These are phyloP conservation scores for Osmerus eperlanus DNA, from an alignment of 2,113 vertebrate genomes.

Conservation along the genomic window DNA sequence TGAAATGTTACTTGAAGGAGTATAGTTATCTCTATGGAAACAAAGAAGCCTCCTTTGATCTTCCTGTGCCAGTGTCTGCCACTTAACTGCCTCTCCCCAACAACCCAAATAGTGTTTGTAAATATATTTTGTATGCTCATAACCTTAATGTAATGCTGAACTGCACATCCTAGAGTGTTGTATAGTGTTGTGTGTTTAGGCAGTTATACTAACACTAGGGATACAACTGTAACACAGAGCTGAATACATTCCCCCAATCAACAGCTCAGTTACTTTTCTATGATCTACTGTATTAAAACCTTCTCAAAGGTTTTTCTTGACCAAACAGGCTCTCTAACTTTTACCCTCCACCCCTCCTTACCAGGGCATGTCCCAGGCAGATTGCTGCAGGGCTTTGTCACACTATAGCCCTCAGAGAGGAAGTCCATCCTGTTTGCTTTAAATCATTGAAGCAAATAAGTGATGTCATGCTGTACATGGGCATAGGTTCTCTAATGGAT, in stretches of 20 bases:
- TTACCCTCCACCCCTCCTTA: not conserved
- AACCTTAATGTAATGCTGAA: not conserved
- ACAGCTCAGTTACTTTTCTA: not conserved
- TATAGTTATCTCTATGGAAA: not conserved
- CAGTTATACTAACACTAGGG: too few species aligned
- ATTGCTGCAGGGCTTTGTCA: not conserved
- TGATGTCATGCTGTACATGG: not conserved
- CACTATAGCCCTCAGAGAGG: not conserved
- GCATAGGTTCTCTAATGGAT: not conserved
- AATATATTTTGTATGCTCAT: too few species aligned
- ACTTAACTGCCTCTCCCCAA: not conserved
- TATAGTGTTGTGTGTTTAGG: too few species aligned
- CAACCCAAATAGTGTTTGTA: not conserved
- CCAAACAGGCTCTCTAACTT: not conserved
- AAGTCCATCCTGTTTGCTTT: constrained; percentile 11
- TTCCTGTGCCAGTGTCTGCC: not conserved
- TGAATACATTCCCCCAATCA: not conserved
- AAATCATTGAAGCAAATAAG: not conserved
- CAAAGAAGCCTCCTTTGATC: not conserved
- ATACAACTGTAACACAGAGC: too few species aligned
- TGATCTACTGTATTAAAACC: not conserved
- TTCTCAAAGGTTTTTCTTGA: too few species aligned
- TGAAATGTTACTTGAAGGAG: constrained; percentile 1
- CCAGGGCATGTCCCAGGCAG: not conserved
- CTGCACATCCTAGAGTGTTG: not conserved